These are phyloP conservation scores for Agrypnia vestita DNA, from an alignment of 1,140 invertebrate genomes.

Conservation along the genomic window DNA sequence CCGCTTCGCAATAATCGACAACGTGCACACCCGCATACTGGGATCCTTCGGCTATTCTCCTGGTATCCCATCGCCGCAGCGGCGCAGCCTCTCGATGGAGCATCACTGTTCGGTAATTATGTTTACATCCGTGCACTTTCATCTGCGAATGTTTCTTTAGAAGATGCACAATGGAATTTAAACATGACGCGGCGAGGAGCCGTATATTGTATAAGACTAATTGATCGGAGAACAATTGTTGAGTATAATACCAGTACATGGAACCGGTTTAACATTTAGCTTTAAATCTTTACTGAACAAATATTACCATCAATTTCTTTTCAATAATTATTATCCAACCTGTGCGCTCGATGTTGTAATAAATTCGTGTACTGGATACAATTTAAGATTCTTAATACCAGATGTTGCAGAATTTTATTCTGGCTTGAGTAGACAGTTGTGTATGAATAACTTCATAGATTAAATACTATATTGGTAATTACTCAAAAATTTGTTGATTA, in stretches of 20 bases:
- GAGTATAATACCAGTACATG: not conserved
- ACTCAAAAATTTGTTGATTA: too few species aligned
- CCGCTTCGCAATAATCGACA: too few species aligned
- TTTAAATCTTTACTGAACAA: too few species aligned
- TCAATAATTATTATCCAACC: too few species aligned
- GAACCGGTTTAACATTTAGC: not conserved
- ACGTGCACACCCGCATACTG: not conserved
- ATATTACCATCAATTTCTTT: too few species aligned
- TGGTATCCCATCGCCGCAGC: not conserved
- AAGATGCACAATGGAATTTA: conserved; percentile 31
- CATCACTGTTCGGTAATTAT: conserved; percentile 36
- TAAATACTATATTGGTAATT: too few species aligned
- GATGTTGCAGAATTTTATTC: too few species aligned
- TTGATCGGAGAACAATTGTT: conserved; percentile 18
- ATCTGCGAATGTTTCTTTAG: conserved; percentile 24
- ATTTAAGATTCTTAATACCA: too few species aligned
- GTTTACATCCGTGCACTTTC: conserved; percentile 36
- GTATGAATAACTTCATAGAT: too few species aligned
- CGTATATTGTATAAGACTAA: not conserved
- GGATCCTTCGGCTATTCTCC: not conserved
- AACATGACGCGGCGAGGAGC: conserved; percentile 8
- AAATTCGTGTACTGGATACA: too few species aligned
- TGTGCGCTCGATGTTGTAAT: too few species aligned
- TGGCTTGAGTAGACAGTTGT: too few species aligned
- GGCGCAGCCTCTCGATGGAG: conserved; percentile 1